Percentiles rank a stretch among this genome's conserved stretches.
Conservation (phyloP, 2,888 invertebrate genomes). For the Blastobasis adustella region DNA sequence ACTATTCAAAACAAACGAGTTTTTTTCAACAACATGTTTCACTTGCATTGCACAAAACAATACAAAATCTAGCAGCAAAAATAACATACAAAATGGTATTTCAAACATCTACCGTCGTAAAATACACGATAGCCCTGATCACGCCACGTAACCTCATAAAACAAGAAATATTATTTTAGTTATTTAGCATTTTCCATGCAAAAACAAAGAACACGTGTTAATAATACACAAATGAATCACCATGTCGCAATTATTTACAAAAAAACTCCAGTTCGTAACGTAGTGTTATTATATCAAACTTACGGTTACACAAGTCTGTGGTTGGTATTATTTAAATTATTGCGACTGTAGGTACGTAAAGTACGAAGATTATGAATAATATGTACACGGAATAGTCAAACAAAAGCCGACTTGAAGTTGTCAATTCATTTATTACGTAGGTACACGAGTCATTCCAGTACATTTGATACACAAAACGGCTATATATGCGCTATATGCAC, state of each 20-base stretch:
- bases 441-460: conserved; percentile 2
- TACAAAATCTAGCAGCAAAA: no score
- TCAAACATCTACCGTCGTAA: no score
- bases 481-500: background rate
- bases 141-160: conserved; percentile 8
- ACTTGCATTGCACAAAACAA: no score
- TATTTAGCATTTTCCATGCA: conserved; percentile 44
- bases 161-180: conserved; percentile 16
- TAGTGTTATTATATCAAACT: no score
- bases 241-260: conserved; percentile 24
- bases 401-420: conserved; percentile 8
- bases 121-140: no score
- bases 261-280: background rate
- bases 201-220: conserved; percentile 30
- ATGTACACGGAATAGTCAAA: conserved; percentile 14
- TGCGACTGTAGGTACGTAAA: conserved; percentile 9
- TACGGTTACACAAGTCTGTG: no score
- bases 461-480: background rate
- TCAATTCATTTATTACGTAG: background rate
- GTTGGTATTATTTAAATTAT: conserved; percentile 12
- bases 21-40: no score
- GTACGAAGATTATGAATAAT: conserved; percentile 8
- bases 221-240: conserved; percentile 22
- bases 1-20: no score
- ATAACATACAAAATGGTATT: no score